Evolutionary conservation across 2,113 vertebrate genomes (phyloP), one percentile per base, ranked within the genome.

Genomic region (Himantopus leucocephalus): DNA sequence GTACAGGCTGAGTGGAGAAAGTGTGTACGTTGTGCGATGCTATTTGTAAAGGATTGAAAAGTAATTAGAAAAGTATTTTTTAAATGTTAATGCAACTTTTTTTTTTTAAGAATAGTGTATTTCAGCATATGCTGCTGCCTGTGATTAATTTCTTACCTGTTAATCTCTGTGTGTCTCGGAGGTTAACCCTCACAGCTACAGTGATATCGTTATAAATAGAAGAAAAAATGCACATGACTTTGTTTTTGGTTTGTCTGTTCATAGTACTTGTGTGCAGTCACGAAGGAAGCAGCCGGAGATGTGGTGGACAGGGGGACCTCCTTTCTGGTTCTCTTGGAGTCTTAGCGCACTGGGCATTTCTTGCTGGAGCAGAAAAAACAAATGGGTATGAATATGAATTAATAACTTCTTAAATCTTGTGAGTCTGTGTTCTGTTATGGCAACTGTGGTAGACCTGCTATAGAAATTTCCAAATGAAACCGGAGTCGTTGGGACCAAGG

Each of bases 291-390:
- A 98, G 98, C 89, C 98, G 99, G 76, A 97, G 99, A 83, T 99
- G 99, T 45, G 99, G 99, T 1, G 99, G 99, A 52, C 99, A 99
- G 93, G 99, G 99, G 5, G 99, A 99, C 88, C 99, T 99, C 60
- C 98, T 99, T 6, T 98, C 99, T 5, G 99, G 99, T 41, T 98
- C 99, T 62, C 96, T 99, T 68, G 99, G 99, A 26, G 99, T 99
- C 89, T 94, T 99, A 74, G 98, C 98, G 4, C 99, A 99, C 96
- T 99, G 99, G 99, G 99, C 99, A 1, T 98, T 99, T 75, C 96
- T 97, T 47, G 98, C 99, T n/a, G 98, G 98, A 63, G 94, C 98
- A 18, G 98, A 99, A 91, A 97, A 97, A 70, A 98, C 98, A 26
- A 98, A 98, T 27, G 98, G 99, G 99, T 99, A 98, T 86, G 97